Base-by-base conservation (phyloP, 2,113 vertebrate species). In the Onychostruthus taczanowskii region DNA sequence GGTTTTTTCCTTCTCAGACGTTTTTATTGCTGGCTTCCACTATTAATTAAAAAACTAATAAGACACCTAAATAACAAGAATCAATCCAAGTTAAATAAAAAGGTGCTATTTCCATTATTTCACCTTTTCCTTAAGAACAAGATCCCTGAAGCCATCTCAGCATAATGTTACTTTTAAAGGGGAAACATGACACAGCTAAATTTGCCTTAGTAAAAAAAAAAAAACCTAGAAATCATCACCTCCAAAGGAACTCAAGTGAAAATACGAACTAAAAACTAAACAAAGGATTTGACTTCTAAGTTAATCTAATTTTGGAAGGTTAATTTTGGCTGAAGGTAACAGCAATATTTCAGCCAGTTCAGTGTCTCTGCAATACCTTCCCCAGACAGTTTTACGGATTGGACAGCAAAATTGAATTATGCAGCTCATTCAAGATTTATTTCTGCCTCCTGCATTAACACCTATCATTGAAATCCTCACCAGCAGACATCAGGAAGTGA, bases 361-460 rank as follows among this genome's bases (percentile, higher is more conserved):
- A 63, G 44, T 35, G 68, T 55, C 62, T 55, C 62, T 70, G n/a
- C 1, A 8, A 26, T 46, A 35, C 59, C 35, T 84, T 76, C 63
- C 55, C 35, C 73, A 43, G 33, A 24, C 63, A 74, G 35, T 35
- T 59, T 23, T 22, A 79, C 31, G 61, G 88, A 84, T 31, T 37
- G 13, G 7, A 78, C 66, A 67, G 49, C 26, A 77, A 67, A 94
- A 85, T 4, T 91, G 84, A 87, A 86, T 61, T 62, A 81, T 19
- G 77, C 63, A 93, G 52, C 92, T 93, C 92, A 39, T 76, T 72
- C 44, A 94, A 93, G 92, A 96, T 93, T 84, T 95, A 82, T 90
- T 95, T 94, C 58, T 89, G 67, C 70, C 81, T 91, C 84, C 70
- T 79, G 52, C 62, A 73, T 91, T 95, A 90, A 87, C 85, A 96